phyloP scores from a whole-genome alignment of 1,140 invertebrate genomes.

The Euura lappo region DNA sequence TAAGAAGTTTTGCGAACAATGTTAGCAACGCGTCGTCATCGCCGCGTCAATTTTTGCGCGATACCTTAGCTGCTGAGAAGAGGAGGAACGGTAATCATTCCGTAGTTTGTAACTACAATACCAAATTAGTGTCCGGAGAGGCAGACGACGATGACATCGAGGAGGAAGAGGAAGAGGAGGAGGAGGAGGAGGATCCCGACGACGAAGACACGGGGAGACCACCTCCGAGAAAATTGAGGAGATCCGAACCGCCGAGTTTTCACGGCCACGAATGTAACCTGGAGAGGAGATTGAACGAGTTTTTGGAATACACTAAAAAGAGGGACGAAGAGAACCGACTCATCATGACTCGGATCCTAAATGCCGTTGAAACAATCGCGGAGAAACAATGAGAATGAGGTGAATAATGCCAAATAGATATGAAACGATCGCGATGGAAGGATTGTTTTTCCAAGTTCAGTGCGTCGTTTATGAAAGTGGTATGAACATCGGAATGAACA shows the following conservation, averaged over 20 bases:
- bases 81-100: conserved; percentile 19
- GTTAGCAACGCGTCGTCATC: not conserved
- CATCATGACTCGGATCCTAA: conserved; percentile 39
- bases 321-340: conserved; percentile 41
- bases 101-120: not conserved
- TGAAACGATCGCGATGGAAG: too few relatives aligned
- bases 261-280: conserved; percentile 20
- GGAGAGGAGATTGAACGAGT: conserved; percentile 33
- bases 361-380: conserved; percentile 40
- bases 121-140: not conserved
- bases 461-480: too few relatives aligned
- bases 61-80: conserved; percentile 20
- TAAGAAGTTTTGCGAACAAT: not conserved
- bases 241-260: not conserved
- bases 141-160: conserved; percentile 8
- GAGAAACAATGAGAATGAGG: conserved; percentile 20
- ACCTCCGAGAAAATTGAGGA: not conserved
- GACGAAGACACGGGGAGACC: not conserved
- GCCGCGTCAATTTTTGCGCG: conserved; percentile 18
- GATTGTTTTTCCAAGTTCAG: too few relatives aligned
- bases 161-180: conserved; percentile 16
- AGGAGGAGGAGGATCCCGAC: conserved; percentile 18
- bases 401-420: too few relatives aligned
- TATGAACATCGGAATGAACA: too few relatives aligned
- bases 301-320: conserved; percentile 39